phyloP scores from a whole-genome alignment of 2,113 vertebrate species.

The Tursiops truncatus region DNA sequence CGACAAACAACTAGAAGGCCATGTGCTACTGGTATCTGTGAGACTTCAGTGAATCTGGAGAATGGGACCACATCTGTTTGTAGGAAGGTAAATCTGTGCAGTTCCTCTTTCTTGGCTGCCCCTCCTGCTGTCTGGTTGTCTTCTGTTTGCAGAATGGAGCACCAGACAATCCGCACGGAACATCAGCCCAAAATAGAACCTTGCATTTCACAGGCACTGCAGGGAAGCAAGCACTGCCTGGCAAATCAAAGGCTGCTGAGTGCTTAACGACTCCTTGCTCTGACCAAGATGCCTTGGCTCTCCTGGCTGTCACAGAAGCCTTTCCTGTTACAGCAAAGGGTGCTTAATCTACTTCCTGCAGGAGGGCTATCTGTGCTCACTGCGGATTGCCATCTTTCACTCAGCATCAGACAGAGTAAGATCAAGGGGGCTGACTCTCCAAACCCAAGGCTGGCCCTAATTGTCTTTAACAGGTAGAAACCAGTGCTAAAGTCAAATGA shows the following conservation, averaged over 20 bases:
- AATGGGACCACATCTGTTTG: neutral
- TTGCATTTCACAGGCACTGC: rapidly evolving
- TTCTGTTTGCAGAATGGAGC: neutral
- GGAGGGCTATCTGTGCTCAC: neutral
- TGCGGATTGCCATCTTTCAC: neutral
- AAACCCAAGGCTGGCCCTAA: neutral
- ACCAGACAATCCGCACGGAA: neutral
- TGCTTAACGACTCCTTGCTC: neutral
- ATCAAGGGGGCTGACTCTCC: neutral
- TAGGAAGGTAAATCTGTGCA: neutral
- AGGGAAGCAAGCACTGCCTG: neutral
- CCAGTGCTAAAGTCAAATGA: neutral
- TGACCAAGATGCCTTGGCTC: conserved; percentile 30
- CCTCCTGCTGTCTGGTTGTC: neutral
- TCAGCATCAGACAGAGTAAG: neutral
- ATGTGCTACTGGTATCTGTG: neutral
- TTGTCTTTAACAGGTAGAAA: neutral
- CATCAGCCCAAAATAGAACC: neutral
- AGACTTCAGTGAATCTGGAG: neutral
- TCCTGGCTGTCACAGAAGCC: neutral
- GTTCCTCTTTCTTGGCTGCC: neutral
- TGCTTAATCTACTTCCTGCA: conserved; percentile 75
- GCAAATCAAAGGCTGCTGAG: neutral
- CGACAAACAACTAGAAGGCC: neutral
- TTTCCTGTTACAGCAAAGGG: conserved; percentile 61